Evolutionary conservation across 1,140 invertebrate genomes (phyloP), one percentile per base, ranked within the genome.

Genomic region (Euwallacea fornicatus): DNA sequence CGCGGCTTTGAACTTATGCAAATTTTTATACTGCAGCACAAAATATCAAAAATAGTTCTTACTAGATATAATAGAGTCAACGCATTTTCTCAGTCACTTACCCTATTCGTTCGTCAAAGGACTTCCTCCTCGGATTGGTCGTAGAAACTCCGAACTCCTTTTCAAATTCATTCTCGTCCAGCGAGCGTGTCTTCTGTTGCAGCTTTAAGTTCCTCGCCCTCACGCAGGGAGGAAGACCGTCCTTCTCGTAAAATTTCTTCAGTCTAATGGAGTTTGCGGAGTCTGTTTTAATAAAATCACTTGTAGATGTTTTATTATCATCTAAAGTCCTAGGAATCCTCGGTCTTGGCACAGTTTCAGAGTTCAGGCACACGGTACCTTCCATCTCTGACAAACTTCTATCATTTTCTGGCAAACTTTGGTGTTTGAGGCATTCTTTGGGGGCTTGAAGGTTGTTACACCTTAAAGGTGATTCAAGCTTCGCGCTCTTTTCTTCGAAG

Each of bases 131-230:
- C 66, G 76, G 56, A 72, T 75, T 66, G 77, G 68, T 61, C 76
- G 81, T 64, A 80, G 72, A 62, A 76, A 73, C 75, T 80, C 85
- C 86, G 73, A 88, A 89, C 78, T 89, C 86, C 72, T 87, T 86
- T 2, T 87, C 80, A 71, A 90, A 90, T 6, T 87, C 88, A 69
- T 88, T 88, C 77, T 88, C 89, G 78, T 93, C 91, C 33, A 93
- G 76, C 2, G 91, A 92, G 2, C 91, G 83, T 0, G 91, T 89
- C 53, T 91, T 87, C 16, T 88, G 83, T 8, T 86, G 84, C 7
- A 88, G 85, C 69, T 88, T 86, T 0, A 87, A 86, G 7, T 84
- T 81, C 42, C 84, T 76, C 0, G 85, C 85, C 7, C 86, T 78
- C 60, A 86, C 77, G 78, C 86, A 87, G 0, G 86, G 86, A 11